A percentile compares a stretch with the other conserved stretches of the same genome.
Evolutionary conservation across 1,140 invertebrate genomes (phyloP).

Genomic region (Lasioglossum albipes): DNA sequence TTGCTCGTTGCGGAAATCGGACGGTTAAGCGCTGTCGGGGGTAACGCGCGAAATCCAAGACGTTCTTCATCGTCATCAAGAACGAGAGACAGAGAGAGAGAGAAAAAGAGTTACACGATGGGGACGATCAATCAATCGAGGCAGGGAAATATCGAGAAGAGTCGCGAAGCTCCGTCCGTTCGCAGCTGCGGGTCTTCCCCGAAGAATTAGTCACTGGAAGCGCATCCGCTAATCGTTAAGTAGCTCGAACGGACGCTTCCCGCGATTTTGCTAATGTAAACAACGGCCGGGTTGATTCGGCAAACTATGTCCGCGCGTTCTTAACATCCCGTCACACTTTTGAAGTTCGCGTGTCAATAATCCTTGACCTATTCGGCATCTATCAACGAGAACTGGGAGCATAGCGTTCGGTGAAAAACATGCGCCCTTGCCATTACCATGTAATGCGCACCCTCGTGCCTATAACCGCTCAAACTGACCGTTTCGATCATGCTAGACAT

Average conservation of each 20-base stretch:
- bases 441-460: neutral
- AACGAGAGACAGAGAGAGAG: neutral
- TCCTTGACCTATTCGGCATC: constrained; percentile 24
- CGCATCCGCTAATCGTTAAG: constrained; percentile 20
- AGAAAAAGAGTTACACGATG: too few relatives aligned
- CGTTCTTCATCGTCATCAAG: too few relatives aligned
- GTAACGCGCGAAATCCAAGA: neutral
- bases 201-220: constrained; percentile 46
- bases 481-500: neutral
- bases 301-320: too few relatives aligned
- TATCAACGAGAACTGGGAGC: neutral
- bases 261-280: constrained; percentile 21
- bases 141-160: constrained; percentile 4
- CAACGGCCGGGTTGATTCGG: neutral
- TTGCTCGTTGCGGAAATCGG: neutral
- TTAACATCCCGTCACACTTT: too few relatives aligned
- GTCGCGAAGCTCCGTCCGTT: constrained; percentile 17
- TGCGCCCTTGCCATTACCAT: neutral
- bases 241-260: constrained; percentile 2
- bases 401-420: neutral
- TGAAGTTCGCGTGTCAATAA: constrained; percentile 32
- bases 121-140: constrained; percentile 12
- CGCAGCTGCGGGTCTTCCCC: constrained; percentile 27
- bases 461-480: neutral
- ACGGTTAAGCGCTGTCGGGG: neutral